Conservation (phyloP, 2,888 invertebrate species). For the Ferdinandea cuprea region DNA sequence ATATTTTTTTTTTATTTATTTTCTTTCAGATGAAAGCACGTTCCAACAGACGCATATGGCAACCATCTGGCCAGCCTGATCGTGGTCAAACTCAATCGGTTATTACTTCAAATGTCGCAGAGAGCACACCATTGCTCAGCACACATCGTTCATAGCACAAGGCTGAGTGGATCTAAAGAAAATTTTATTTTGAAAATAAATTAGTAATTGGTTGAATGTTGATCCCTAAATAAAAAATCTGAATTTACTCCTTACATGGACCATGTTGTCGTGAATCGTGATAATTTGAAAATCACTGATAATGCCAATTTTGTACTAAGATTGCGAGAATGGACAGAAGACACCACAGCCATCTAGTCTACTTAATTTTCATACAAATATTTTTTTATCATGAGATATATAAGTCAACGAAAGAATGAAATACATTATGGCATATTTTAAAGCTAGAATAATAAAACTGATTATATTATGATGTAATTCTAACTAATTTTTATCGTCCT, state of each 20-base stretch:
- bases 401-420: constrained; percentile 62
- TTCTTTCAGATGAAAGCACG: constrained; percentile 68
- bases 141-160: constrained; percentile 82
- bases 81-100: constrained; percentile 76
- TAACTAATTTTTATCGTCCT: constrained; percentile 65
- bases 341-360: constrained; percentile 72
- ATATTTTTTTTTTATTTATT: too few species aligned
- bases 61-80: constrained; percentile 29
- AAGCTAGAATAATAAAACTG: constrained; percentile 20
- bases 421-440: constrained; percentile 37
- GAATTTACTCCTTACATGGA: constrained; percentile 25
- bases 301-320: constrained; percentile 61
- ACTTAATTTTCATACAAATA: constrained; percentile 71
- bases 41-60: constrained; percentile 65
- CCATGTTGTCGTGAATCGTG: constrained; percentile 53
- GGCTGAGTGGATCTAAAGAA: constrained; percentile 81
- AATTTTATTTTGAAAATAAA: constrained; percentile 5
- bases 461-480: constrained; percentile 48
- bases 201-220: constrained; percentile 51
- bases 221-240: constrained; percentile 19
- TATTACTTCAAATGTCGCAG: constrained; percentile 80
- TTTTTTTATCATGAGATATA: constrained; percentile 71
- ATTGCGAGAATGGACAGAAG: constrained; percentile 44
- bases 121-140: constrained; percentile 82
- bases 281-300: constrained; percentile 31